Evolutionary conservation across 2,888 invertebrate species (phyloP).

Genomic region (Mechanitis messenoides): DNA sequence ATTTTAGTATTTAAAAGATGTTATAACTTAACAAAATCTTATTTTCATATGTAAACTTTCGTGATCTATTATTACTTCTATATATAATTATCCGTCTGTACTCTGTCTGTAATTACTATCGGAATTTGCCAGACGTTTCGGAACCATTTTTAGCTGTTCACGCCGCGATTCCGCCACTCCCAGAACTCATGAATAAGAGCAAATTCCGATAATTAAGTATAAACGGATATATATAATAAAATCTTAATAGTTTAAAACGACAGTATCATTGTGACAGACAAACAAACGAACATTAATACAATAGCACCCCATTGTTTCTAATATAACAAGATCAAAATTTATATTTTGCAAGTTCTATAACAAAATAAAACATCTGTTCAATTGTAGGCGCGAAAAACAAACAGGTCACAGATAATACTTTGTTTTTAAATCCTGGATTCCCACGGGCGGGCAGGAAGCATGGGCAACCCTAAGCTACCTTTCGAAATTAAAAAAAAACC

Average conservation of each 20-base stretch:
- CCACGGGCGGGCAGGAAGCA: slow-evolving; percentile 51
- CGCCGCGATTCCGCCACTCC: too few species aligned
- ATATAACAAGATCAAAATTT: neutral
- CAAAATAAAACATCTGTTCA: slow-evolving; percentile 26
- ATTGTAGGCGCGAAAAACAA: slow-evolving; percentile 31
- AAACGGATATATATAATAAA: neutral
- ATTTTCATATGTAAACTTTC: too few species aligned
- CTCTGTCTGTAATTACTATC: neutral
- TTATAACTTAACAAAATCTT: too few species aligned
- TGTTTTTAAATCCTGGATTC: slow-evolving; percentile 35
- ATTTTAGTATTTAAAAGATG: too few species aligned
- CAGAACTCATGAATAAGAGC: too few species aligned
- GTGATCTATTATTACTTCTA: too few species aligned
- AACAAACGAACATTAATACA: too few species aligned
- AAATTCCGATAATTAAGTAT: too few species aligned
- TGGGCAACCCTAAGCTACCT: slow-evolving; percentile 39
- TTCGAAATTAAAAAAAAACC: slow-evolving; percentile 49
- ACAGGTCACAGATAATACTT: slow-evolving; percentile 27
- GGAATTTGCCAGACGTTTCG: too few species aligned
- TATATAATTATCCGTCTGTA: neutral
- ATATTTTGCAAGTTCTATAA: slow-evolving; percentile 23
- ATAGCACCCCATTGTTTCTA: too few species aligned
- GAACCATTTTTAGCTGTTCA: too few species aligned
- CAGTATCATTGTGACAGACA: too few species aligned
- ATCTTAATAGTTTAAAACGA: neutral